phyloP scores from a whole-genome alignment of 2,797 vertebrate species.

The Danio tinwini region DNA sequence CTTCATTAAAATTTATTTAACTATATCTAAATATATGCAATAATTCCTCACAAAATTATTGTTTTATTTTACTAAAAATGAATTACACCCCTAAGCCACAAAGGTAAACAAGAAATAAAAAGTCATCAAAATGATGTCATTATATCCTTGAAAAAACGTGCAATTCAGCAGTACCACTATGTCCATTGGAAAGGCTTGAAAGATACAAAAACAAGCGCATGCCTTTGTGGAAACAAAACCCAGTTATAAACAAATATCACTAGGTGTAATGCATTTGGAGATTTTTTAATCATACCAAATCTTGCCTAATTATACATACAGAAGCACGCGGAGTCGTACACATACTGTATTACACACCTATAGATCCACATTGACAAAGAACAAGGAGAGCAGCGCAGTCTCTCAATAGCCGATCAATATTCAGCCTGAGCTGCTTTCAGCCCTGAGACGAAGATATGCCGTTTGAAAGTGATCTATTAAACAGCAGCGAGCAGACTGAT shows the following conservation, averaged over 20 bases:
- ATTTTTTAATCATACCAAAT: slow-evolving; percentile 4
- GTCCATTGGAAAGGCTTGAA: background rate
- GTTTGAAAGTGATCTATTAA: slow-evolving; percentile 6
- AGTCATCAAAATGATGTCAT: no score
- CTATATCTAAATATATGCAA: background rate
- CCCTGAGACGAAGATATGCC: background rate
- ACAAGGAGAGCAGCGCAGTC: background rate
- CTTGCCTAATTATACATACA: background rate
- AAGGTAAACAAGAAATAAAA: background rate
- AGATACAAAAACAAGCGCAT: slow-evolving; percentile 10
- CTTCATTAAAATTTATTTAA: background rate
- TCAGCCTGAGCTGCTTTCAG: background rate
- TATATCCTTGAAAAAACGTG: background rate
- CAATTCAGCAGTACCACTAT: background rate
- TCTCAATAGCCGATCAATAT: slow-evolving; percentile 21
- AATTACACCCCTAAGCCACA: background rate
- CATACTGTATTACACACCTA: background rate
- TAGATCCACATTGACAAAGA: slow-evolving; percentile 10
- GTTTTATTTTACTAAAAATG: background rate
- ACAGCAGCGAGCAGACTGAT: background rate
- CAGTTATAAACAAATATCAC: background rate
- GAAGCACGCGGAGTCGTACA: background rate
- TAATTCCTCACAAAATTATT: background rate
- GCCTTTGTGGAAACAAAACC: background rate
- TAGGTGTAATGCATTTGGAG: background rate